Evolutionary conservation across 2,113 vertebrate species (phyloP), one percentile per base, ranked within the genome.

Genomic region (Hippocampus guttulatus): DNA sequence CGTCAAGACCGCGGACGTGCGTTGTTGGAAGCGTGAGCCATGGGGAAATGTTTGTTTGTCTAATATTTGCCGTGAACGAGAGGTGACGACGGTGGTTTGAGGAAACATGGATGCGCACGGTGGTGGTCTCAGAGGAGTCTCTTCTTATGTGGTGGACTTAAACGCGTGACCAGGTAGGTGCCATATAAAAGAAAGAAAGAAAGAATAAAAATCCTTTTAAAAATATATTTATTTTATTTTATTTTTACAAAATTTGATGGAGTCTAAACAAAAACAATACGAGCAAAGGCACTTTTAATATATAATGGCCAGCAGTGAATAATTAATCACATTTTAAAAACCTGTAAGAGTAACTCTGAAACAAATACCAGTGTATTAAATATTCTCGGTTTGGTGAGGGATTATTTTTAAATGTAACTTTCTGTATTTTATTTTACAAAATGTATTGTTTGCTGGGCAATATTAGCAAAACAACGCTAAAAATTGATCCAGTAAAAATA

Each of bases 21-120:
- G 43, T 12, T 12, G 67, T 23, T 33, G 33, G 27, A 64, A 5
- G 25, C 2, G 15, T 27, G 25, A 65, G 43, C 64, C 64, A 67
- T 49, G 23, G 75, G 41, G 47, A 30, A 43, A 62, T 69, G 49
- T 64, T 69, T 62, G 8, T 65, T n/a, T 20, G 18, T 21, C 38
- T 64, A 64, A 64, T 9, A 41, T 64, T 41, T 40, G 62, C 5
- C 30, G 62, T 64, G 3, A 33, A 23, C 18, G 40, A 11, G 16
- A 61, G 64, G 23, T 12, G 63, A 23, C 14, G n/a, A 27, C 11
- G 63, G 60, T 10, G 16, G 18, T 70, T 70, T 12, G 47, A 40
- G 2, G 43, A 61, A 84, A 76, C 65, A 90, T 90, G 88, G 88
- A 68, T 67, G 68, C 70, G 66, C 3, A 66, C 30, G 27, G 43